Conservation (phyloP, 2,113 vertebrate genomes). For the Illadopsis cleaveri region DNA sequence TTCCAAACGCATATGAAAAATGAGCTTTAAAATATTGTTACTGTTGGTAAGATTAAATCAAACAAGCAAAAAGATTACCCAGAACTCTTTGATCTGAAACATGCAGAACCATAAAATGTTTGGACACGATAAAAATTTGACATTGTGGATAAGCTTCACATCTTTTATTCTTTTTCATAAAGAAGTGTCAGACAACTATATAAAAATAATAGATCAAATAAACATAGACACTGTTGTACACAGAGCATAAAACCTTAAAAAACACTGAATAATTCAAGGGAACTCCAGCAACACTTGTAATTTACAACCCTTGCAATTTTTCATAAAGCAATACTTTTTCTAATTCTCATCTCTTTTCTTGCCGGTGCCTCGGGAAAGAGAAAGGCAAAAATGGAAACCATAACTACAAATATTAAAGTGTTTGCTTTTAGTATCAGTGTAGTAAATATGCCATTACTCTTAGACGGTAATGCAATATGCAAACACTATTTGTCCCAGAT, state of each 20-base stretch:
- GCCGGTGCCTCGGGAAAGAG: neutral
- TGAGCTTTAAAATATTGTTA: neutral
- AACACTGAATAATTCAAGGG: conserved; percentile 62
- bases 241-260: conserved; percentile 63
- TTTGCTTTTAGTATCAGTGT: conserved; percentile 27
- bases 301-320: conserved; percentile 42
- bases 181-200: conserved; percentile 58
- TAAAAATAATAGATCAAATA: conserved; percentile 75
- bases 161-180: conserved; percentile 76
- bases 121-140: conserved; percentile 63
- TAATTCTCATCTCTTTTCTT: conserved; percentile 8
- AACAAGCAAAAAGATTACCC: conserved; percentile 2
- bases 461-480: conserved; percentile 19
- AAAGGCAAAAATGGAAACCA: neutral
- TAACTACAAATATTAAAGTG: conserved; percentile 21
- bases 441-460: conserved; percentile 38
- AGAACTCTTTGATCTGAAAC: conserved; percentile 54
- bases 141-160: conserved; percentile 50
- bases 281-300: conserved; percentile 41
- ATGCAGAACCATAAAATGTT: conserved; percentile 35
- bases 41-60: conserved; percentile 6
- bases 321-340: conserved; percentile 41
- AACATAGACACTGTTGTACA: conserved; percentile 52
- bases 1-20: neutral
- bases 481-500: conserved; percentile 13